A percentile compares a stretch with the other conserved stretches of the same genome.
Evolutionary conservation across 2,113 vertebrate species (phyloP).

Genomic region (Thunnus maccoyii): DNA sequence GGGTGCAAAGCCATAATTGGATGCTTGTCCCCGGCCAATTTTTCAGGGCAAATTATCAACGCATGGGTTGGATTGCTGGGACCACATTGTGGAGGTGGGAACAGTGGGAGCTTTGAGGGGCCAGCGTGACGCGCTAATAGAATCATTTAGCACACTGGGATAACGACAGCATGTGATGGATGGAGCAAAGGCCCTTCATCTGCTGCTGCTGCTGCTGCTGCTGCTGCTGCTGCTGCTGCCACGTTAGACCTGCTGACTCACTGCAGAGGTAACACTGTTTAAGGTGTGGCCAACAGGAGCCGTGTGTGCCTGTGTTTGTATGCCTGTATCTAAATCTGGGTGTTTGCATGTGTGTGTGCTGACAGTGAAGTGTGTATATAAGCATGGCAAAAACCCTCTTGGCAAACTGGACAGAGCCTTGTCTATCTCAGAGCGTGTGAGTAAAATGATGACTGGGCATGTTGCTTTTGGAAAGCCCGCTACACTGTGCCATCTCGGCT

Average conservation of each 20-base stretch:
- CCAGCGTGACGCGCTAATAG: constrained; percentile 74
- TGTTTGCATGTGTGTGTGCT: constrained; percentile 25
- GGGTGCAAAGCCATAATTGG: constrained; percentile 79
- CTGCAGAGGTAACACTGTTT: constrained; percentile 6
- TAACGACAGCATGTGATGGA: constrained; percentile 77
- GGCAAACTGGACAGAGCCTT: constrained; percentile 35
- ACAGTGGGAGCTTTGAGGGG: constrained; percentile 78
- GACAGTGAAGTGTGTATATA: constrained; percentile 19
- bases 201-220: constrained; percentile 39
- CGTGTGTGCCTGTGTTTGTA: constrained; percentile 19
- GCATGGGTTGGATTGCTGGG: constrained; percentile 72
- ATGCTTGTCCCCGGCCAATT: constrained; percentile 70
- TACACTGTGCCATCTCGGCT: constrained; percentile 21
- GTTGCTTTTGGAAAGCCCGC: constrained; percentile 50
- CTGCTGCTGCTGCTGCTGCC: constrained; percentile 12
- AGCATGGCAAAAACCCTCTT: constrained; percentile 42
- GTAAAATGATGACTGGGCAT: constrained; percentile 63
- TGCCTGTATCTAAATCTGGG: neutral
- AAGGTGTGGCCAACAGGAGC: constrained; percentile 10
- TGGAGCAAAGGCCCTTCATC: constrained; percentile 52
- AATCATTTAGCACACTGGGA: constrained; percentile 75
- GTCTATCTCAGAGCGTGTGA: constrained; percentile 36
- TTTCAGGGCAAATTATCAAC: constrained; percentile 79
- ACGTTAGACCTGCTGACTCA: constrained; percentile 51
- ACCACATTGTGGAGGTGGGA: constrained; percentile 73